These are phyloP conservation scores for Aphelenchoides besseyi DNA, from an alignment of 1,140 invertebrate species.

Conservation along the genomic window DNA sequence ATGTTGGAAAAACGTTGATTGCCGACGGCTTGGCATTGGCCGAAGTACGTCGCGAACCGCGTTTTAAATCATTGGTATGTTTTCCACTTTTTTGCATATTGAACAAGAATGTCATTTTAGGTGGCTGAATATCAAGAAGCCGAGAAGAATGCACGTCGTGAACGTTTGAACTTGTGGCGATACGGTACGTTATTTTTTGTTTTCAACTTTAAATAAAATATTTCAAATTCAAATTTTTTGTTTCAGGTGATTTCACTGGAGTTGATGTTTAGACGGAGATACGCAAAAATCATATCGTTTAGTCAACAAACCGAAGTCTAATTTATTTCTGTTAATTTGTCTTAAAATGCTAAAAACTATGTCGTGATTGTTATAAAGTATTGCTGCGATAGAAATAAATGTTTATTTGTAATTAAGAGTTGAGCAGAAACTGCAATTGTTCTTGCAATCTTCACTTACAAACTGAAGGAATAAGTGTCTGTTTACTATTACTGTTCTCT, in stretches of 20 bases:
- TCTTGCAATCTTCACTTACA: too few species aligned
- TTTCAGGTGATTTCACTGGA: background rate
- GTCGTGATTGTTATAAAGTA: background rate
- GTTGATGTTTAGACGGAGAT: background rate
- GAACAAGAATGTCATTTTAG: slow-evolving; percentile 33
- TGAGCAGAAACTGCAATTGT: too few species aligned
- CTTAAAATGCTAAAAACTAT: background rate
- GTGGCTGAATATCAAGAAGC: slow-evolving; percentile 52
- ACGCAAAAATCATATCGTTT: slow-evolving; percentile 23
- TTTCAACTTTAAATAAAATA: slow-evolving; percentile 20
- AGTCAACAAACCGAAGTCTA: background rate
- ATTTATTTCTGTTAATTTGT: background rate
- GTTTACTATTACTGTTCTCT: too few species aligned
- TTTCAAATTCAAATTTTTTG: background rate
- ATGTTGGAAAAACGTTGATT: slow-evolving; percentile 79
- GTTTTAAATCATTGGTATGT: slow-evolving; percentile 74
- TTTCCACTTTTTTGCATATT: slow-evolving; percentile 25
- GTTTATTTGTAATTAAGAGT: too few species aligned
- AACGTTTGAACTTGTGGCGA: slow-evolving; percentile 58
- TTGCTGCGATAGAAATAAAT: background rate
- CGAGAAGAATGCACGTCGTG: slow-evolving; percentile 49
- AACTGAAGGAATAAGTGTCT: too few species aligned
- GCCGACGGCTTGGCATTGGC: slow-evolving; percentile 79
- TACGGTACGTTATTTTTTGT: slow-evolving; percentile 30
- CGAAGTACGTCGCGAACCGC: slow-evolving; percentile 76